A percentile compares a stretch with the other conserved stretches of the same genome.
phyloP scores from a whole-genome alignment of 1,140 invertebrate species.

The Aphidius ervi region DNA sequence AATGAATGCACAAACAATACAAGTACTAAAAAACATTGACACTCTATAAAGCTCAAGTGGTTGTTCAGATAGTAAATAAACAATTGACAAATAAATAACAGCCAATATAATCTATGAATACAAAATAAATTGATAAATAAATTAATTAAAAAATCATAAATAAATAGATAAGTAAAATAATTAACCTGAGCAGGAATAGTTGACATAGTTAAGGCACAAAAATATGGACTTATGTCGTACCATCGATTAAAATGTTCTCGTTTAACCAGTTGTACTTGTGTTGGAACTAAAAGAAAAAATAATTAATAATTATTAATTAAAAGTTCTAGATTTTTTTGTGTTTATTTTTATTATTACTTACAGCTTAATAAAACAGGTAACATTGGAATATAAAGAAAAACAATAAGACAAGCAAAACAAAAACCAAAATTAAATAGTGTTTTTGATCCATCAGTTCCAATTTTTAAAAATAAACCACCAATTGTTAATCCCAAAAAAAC shows the following conservation, averaged over 20 bases:
- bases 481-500: conserved; percentile 66
- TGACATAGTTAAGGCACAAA: conserved; percentile 76
- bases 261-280: conserved; percentile 69
- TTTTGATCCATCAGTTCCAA: conserved; percentile 74
- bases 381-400: conserved; percentile 76
- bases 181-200: conserved; percentile 68
- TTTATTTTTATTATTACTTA: conserved; percentile 50
- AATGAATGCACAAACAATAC: conserved; percentile 66
- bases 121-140: conserved; percentile 8
- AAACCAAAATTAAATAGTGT: conserved; percentile 80
- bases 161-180: conserved; percentile 25
- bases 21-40: conserved; percentile 63
- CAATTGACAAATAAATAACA: conserved; percentile 73
- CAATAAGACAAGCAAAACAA: conserved; percentile 71
- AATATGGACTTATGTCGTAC: conserved; percentile 89
- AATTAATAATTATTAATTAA: too few relatives aligned
- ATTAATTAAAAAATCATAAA: background rate
- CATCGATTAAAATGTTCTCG: conserved; percentile 91
- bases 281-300: conserved; percentile 84
- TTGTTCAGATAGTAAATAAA: conserved; percentile 83
- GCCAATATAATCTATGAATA: conserved; percentile 65
- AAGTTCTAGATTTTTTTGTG: too few relatives aligned
- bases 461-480: conserved; percentile 65
- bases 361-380: conserved; percentile 72
- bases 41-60: conserved; percentile 75